Evolutionary conservation across 2,888 invertebrate species (phyloP).

Genomic region (Minunthozetes semirufus): DNA sequence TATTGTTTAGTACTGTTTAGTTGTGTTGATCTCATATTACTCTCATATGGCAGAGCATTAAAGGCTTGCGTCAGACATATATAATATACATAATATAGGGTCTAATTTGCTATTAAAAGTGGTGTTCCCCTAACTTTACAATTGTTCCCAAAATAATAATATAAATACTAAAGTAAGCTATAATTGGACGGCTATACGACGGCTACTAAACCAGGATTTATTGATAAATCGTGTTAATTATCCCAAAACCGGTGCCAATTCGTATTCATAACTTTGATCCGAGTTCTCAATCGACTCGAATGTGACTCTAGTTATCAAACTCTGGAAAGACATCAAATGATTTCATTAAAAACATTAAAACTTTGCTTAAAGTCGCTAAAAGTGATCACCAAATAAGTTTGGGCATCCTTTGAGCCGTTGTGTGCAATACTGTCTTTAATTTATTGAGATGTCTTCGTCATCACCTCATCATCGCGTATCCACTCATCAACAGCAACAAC

Average conservation of each 20-base stretch:
- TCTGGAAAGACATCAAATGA: not conserved
- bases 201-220: conserved; percentile 6
- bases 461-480: conserved; percentile 31
- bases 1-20: conserved; percentile 28
- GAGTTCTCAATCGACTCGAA: not conserved
- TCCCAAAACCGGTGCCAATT: conserved; percentile 7
- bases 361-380: not conserved
- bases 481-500: conserved; percentile 19
- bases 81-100: conserved; percentile 19
- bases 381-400: not conserved
- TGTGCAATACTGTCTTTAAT: conserved; percentile 26
- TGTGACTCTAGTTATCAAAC: not conserved
- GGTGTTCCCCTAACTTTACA: conserved; percentile 1
- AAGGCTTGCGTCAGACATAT: conserved; percentile 21
- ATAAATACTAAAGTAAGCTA: not conserved
- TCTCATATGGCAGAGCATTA: conserved; percentile 26
- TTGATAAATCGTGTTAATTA: conserved; percentile 14
- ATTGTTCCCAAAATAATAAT: conserved; percentile 24
- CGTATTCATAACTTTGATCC: not conserved
- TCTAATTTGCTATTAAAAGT: conserved; percentile 26
- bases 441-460: conserved; percentile 17
- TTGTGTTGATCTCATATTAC: conserved; percentile 29
- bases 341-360: not conserved
- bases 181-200: conserved; percentile 20
- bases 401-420: not conserved